Conservation (phyloP, 2,888 invertebrate species). For the Megamerina dolium region DNA sequence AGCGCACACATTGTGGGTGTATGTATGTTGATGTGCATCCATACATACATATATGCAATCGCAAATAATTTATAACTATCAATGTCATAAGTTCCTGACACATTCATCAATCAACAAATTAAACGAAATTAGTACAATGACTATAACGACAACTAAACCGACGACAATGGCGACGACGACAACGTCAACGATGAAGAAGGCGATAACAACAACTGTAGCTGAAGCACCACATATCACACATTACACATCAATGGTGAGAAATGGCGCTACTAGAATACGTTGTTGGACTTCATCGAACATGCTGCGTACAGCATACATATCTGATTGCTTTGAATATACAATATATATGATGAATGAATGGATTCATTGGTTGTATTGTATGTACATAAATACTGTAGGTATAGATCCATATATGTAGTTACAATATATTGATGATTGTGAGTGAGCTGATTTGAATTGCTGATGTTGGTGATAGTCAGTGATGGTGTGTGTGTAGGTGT, state of each 20-base stretch:
- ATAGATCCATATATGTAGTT: no score
- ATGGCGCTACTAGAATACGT: no score
- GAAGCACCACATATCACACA: no score
- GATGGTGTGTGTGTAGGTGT: constrained; percentile 1
- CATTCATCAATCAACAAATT: constrained; percentile 44
- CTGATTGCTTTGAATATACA: no score
- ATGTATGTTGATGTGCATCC: not conserved
- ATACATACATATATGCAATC: constrained; percentile 1
- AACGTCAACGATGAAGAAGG: not conserved
- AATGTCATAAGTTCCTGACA: constrained; percentile 47
- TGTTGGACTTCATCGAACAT: no score
- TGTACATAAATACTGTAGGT: no score
- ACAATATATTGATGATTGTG: no score
- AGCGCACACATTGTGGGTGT: not conserved
- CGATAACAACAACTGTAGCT: not conserved
- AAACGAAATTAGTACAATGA: constrained; percentile 21
- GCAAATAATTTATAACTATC: constrained; percentile 45
- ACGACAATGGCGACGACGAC: not conserved
- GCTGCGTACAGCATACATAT: no score
- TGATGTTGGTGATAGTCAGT: not conserved
- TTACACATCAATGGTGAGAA: no score
- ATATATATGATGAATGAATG: no score
- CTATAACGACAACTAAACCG: not conserved
- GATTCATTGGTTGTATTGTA: no score
- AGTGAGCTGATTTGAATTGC: no score